phyloP scores from a whole-genome alignment of 2,113 vertebrate species.

The Apteryx owenii region DNA sequence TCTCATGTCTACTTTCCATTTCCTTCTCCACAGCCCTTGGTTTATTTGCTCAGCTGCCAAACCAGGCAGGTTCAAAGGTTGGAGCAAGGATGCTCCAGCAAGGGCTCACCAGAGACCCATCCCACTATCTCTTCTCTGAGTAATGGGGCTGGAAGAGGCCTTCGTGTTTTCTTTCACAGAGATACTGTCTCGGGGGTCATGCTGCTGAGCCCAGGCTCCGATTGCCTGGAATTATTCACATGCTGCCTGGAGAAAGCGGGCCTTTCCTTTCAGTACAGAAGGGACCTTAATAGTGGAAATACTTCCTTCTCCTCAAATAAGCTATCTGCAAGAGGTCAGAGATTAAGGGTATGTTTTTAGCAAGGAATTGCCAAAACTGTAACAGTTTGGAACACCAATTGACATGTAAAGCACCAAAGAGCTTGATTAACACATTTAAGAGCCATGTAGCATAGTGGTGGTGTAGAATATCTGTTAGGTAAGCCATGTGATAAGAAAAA shows the following conservation, averaged over 20 bases:
- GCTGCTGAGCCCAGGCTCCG: accelerated
- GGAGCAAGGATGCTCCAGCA: background rate
- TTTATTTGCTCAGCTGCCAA: background rate
- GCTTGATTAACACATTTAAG: background rate
- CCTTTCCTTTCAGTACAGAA: background rate
- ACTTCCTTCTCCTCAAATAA: background rate
- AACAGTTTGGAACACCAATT: background rate
- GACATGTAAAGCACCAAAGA: background rate
- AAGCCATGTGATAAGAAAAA: background rate
- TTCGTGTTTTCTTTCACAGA: background rate
- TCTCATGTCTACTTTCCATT: background rate
- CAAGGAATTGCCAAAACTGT: background rate
- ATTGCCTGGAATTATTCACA: background rate
- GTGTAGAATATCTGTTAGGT: background rate
- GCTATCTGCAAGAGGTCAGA: background rate
- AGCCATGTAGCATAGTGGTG: background rate
- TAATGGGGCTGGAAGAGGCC: background rate
- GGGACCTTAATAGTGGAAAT: background rate
- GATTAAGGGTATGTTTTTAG: background rate
- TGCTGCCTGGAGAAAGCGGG: background rate
- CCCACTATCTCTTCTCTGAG: background rate
- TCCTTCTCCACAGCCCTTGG: accelerated
- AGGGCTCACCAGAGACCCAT: background rate
- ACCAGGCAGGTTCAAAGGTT: background rate
- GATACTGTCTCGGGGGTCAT: background rate